These are phyloP conservation scores for Dromius quadrimaculatus DNA, from an alignment of 2,888 invertebrate species.

Conservation along the genomic window DNA sequence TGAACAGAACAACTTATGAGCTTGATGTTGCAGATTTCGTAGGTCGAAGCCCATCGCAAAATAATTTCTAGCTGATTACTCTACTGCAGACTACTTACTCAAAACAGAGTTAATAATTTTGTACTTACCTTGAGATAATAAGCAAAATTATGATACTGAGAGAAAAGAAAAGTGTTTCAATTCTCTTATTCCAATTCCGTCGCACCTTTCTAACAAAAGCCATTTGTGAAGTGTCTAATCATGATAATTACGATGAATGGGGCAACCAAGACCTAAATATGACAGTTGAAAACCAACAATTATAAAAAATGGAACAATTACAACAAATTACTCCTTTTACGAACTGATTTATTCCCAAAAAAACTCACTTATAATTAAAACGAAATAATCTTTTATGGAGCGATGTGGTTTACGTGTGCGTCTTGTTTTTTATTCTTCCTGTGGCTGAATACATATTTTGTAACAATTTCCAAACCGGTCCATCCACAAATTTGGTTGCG, in stretches of 20 bases:
- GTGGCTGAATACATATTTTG: constrained; percentile 6
- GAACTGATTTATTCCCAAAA: constrained; percentile 34
- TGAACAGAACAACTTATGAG: no score
- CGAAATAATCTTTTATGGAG: constrained; percentile 3
- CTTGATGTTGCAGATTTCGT: no score
- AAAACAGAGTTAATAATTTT: no score
- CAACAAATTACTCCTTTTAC: constrained; percentile 12
- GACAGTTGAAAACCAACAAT: constrained; percentile 18
- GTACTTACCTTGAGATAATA: neutral
- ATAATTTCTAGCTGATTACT: no score
- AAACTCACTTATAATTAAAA: constrained; percentile 30
- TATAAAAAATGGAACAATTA: constrained; percentile 11
- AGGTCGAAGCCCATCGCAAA: no score
- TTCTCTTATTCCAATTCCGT: neutral
- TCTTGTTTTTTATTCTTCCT: neutral
- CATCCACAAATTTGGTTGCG: constrained; percentile 46
- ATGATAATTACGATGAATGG: no score
- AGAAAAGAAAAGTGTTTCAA: constrained; percentile 12
- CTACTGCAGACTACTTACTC: no score
- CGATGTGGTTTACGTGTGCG: constrained; percentile 8
- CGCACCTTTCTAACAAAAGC: no score
- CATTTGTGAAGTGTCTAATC: constrained; percentile 9
- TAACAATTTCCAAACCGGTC: constrained; percentile 45
- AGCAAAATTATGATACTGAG: constrained; percentile 16
- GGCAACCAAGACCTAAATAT: constrained; percentile 8